Percentiles rank a stretch among this genome's conserved stretches.
These are phyloP conservation scores for Drosophila hamatofila DNA, from an alignment of 2,888 invertebrate genomes.

Conservation along the genomic window DNA sequence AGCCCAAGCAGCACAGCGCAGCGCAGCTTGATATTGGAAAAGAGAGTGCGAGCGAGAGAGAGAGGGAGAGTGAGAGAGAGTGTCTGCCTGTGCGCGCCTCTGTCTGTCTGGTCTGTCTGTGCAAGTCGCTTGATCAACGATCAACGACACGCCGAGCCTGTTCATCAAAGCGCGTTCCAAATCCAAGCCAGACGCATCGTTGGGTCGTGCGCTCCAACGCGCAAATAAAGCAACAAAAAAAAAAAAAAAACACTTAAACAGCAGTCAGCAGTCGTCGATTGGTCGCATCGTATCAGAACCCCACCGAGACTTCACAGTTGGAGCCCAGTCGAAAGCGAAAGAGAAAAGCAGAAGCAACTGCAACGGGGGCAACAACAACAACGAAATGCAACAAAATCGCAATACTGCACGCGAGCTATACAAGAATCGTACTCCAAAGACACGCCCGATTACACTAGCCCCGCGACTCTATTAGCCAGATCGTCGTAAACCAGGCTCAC, in stretches of 20 bases:
- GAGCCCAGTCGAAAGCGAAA: slow-evolving; percentile 4
- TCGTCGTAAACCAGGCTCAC: slow-evolving; percentile 11
- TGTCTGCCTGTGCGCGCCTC: slow-evolving; percentile 14
- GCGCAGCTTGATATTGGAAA: slow-evolving; percentile 8
- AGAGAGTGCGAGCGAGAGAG: slow-evolving; percentile 15
- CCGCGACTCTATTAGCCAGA: slow-evolving; percentile 21
- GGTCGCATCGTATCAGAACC: slow-evolving; percentile 26
- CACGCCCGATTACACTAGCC: slow-evolving; percentile 22
- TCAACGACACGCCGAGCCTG: slow-evolving; percentile 62
- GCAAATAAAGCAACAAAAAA: neutral
- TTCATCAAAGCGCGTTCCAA: slow-evolving; percentile 74
- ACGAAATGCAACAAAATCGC: slow-evolving; percentile 53
- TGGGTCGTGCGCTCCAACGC: slow-evolving; percentile 63
- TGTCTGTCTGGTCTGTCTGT: slow-evolving; percentile 13
- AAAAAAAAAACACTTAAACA: slow-evolving; percentile 4
- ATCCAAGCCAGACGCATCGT: slow-evolving; percentile 73
- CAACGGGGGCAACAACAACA: slow-evolving; percentile 1
- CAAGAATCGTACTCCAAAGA: slow-evolving; percentile 44
- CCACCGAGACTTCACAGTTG: slow-evolving; percentile 12
- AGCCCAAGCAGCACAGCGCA: slow-evolving; percentile 2
- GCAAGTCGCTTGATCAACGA: slow-evolving; percentile 56
- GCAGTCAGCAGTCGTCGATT: slow-evolving; percentile 29
- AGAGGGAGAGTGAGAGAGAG: slow-evolving; percentile 18
- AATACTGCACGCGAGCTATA: slow-evolving; percentile 31
- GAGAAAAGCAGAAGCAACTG: slow-evolving; percentile 5